Conservation (phyloP, 2,888 invertebrate genomes). For the Drosophila anomalipes region DNA sequence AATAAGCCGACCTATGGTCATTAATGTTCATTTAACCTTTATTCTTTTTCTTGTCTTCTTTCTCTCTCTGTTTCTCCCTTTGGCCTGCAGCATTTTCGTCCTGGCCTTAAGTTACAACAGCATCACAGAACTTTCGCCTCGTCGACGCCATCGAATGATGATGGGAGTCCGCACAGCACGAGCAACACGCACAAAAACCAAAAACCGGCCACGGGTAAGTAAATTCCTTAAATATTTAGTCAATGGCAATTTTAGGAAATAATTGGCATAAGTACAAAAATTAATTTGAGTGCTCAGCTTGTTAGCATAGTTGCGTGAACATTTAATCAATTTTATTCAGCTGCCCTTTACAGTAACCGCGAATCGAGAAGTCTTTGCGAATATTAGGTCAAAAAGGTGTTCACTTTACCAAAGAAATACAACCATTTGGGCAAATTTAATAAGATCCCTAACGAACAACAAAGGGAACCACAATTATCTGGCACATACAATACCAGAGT, state of each 20-base stretch:
- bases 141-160: constrained; percentile 51
- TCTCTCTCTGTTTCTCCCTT: background rate
- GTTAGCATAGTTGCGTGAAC: constrained; percentile 16
- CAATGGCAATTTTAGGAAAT: constrained; percentile 44
- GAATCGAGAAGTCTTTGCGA: background rate
- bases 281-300: constrained; percentile 27
- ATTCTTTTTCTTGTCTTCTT: constrained; percentile 14
- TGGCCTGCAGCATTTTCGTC: constrained; percentile 42
- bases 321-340: constrained; percentile 8
- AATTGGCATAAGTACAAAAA: constrained; percentile 56
- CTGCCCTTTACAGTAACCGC: constrained; percentile 21
- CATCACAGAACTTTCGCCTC: constrained; percentile 65
- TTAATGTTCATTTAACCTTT: constrained; percentile 66
- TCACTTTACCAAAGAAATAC: background rate
- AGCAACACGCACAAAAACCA: constrained; percentile 59
- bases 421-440: background rate
- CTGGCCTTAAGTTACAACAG: constrained; percentile 41
- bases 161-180: constrained; percentile 41
- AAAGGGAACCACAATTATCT: background rate
- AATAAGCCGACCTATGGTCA: constrained; percentile 62
- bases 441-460: background rate
- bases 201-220: constrained; percentile 54
- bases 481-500: background rate
- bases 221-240: constrained; percentile 29
- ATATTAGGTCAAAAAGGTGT: background rate